Base-by-base conservation (phyloP, 2,797 vertebrate genomes). In the Pseudochirops cupreus region DNA sequence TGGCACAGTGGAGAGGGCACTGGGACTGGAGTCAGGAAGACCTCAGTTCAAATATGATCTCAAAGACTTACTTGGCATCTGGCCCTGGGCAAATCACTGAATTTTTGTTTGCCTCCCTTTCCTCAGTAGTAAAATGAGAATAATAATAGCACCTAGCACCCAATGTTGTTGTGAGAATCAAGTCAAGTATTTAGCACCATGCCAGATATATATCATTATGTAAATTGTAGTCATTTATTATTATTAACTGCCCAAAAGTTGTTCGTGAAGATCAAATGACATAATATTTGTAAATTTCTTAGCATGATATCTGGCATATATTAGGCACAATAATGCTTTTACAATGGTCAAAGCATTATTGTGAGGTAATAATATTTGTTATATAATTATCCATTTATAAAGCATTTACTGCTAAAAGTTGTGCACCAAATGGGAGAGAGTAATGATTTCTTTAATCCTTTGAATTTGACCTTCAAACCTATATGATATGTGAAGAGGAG, bases 151-250 rank as follows among this genome's bases (percentile, higher is more conserved):
- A 55, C 54, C 91, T 24, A 24, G 0, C 24, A 6, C 5, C 56
- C 39, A 26, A 82, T 87, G 54, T 87, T 91, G 29, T 87, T 95
- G 89, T 92, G 14, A 94, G 10, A 24, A 91, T 46, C 91, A 95
- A 95, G 90, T 46, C 67, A 91, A 94, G 92, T 90, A 92, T 90
- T 94, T 94, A 91, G 7, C n/a, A 55, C 33, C 92, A 0, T 54
- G 3, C 2, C 54, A 2, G 74, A 14, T 4, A 54, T 4, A n/a
- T 54, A 92, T 39, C 14, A 94, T 6, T 29, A 29, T 58, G 28
- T 9, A 10, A 58, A 58, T 29, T 1, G 1, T 29, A 58, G 9
- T 57, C 4, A 58, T 58, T 46, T 29, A 29, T 10, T 13, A 82
- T n/a, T 21, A 18, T 39, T 39, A 82, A 4, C 33, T 58, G 2